These are phyloP conservation scores for Pluvialis apricaria DNA, from an alignment of 2,113 vertebrate genomes.

Conservation along the genomic window DNA sequence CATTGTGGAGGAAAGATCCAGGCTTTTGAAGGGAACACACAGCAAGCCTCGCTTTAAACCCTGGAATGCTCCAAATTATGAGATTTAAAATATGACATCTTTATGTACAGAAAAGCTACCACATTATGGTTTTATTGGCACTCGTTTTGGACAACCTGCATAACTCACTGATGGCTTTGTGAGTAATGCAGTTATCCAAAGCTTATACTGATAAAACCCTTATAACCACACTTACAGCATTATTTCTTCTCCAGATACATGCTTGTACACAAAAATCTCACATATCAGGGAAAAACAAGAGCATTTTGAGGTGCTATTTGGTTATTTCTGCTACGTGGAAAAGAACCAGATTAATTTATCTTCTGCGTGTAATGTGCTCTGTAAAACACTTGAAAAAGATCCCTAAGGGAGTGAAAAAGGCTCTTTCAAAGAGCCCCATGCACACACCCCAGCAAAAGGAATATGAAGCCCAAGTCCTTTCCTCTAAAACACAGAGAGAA, in stretches of 20 bases:
- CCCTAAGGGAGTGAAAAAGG: not conserved
- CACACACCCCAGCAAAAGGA: not conserved
- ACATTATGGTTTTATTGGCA: slow-evolving; percentile 67
- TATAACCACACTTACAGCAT: not conserved
- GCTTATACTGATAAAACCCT: slow-evolving; percentile 10
- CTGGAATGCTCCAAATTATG: slow-evolving; percentile 47
- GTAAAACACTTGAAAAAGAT: not conserved
- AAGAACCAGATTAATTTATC: not conserved
- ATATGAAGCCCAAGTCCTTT: not conserved
- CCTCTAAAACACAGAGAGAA: not conserved
- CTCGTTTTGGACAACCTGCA: slow-evolving; percentile 62
- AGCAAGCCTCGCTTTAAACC: slow-evolving; percentile 36
- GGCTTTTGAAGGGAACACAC: slow-evolving; percentile 47
- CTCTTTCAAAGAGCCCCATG: not conserved
- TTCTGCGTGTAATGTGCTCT: fast-evolving
- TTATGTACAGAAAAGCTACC: slow-evolving; percentile 68
- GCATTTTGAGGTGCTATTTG: not conserved
- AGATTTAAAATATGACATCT: slow-evolving; percentile 66
- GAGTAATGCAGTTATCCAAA: slow-evolving; percentile 12
- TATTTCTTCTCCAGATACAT: not conserved
- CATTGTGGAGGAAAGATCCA: slow-evolving; percentile 36
- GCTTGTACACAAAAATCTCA: not conserved
- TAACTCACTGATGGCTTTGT: slow-evolving; percentile 51
- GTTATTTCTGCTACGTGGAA: not conserved
- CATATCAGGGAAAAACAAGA: not conserved